A percentile compares a stretch with the other conserved stretches of the same genome.
Conservation (phyloP, 2,888 invertebrate species). For the Parnassius apollo region DNA sequence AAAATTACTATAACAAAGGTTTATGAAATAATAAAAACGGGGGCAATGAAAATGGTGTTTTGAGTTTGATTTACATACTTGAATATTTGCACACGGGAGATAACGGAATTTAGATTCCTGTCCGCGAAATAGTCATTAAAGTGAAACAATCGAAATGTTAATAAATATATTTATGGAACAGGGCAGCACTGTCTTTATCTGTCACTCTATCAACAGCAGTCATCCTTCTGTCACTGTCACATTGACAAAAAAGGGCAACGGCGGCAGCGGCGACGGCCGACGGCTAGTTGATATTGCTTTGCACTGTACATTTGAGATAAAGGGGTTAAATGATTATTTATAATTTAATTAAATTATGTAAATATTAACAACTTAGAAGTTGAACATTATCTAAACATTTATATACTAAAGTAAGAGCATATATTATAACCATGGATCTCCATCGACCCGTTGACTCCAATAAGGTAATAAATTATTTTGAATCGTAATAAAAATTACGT, state of each 20-base stretch:
- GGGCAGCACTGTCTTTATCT: too few relatives aligned
- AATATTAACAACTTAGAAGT: constrained; percentile 29
- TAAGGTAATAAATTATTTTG: constrained; percentile 50
- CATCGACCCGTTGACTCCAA: constrained; percentile 73
- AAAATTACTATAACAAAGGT: too few relatives aligned
- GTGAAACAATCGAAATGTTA: too few relatives aligned
- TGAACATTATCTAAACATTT: constrained; percentile 11
- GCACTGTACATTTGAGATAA: constrained; percentile 17
- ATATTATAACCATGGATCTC: constrained; percentile 61
- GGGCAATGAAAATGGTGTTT: too few relatives aligned
- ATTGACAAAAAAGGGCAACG: constrained; percentile 35
- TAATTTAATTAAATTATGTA: constrained; percentile 36
- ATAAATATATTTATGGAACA: too few relatives aligned
- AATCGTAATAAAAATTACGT: too few relatives aligned
- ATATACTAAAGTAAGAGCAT: constrained; percentile 24
- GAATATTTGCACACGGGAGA: too few relatives aligned
- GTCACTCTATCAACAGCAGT: too few relatives aligned
- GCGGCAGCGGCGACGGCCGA: constrained; percentile 4
- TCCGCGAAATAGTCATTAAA: too few relatives aligned
- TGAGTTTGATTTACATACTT: too few relatives aligned
- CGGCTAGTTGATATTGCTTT: constrained; percentile 28
- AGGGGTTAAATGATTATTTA: constrained; percentile 26
- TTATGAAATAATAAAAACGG: too few relatives aligned
- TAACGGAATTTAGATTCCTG: too few relatives aligned
- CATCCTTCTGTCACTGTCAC: constrained; percentile 24